These are phyloP conservation scores for Pseudomugil tenellus DNA, from an alignment of 2,797 vertebrate genomes.

Conservation along the genomic window DNA sequence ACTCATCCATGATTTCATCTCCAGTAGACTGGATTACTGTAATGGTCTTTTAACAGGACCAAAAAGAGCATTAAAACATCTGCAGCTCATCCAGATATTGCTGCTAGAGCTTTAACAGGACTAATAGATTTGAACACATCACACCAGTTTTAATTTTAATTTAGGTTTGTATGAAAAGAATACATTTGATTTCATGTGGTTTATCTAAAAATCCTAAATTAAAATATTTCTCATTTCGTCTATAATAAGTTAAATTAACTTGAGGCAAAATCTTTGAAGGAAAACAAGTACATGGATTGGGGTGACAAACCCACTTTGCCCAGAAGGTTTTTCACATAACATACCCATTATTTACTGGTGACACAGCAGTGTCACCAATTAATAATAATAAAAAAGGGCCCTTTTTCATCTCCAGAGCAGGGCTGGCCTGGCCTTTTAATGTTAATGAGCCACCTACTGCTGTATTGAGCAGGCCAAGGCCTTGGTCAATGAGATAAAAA, in stretches of 20 bases:
- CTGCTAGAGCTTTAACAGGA: too few relatives aligned
- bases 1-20: too few relatives aligned
- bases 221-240: not conserved
- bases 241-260: constrained; percentile 18
- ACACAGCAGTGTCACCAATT: constrained; percentile 36
- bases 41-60: too few relatives aligned
- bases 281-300: constrained; percentile 32
- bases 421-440: constrained; percentile 59
- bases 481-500: constrained; percentile 66
- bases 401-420: constrained; percentile 36
- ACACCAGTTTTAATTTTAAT: not conserved
- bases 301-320: constrained; percentile 45
- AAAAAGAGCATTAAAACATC: too few relatives aligned
- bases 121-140: too few relatives aligned
- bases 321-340: constrained; percentile 37
- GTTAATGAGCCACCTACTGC: constrained; percentile 60
- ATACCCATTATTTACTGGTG: constrained; percentile 62
- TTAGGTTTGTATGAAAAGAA: not conserved
- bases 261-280: constrained; percentile 19
- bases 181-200: not conserved
- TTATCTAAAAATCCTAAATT: not conserved
- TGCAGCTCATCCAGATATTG: too few relatives aligned
- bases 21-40: too few relatives aligned
- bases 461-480: constrained; percentile 41
- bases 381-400: constrained; percentile 8